These are phyloP conservation scores for Drepanosiphum platanoidis DNA, from an alignment of 2,888 invertebrate genomes.

Conservation along the genomic window DNA sequence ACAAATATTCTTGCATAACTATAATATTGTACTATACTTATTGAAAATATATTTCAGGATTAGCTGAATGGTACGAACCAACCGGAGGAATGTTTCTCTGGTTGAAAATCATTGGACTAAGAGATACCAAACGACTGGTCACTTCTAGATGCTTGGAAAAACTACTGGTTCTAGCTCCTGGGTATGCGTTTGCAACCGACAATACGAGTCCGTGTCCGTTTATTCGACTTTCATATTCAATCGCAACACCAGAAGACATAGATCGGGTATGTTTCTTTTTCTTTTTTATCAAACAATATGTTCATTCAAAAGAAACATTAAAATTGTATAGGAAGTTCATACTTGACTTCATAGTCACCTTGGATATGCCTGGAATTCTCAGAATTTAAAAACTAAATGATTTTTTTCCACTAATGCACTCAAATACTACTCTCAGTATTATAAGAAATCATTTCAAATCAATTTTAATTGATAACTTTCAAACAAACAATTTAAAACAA, in stretches of 20 bases:
- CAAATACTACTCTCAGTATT: too few relatives aligned
- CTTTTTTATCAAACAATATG: not conserved
- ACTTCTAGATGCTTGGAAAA: slow-evolving; percentile 75
- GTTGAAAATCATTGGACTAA: slow-evolving; percentile 75
- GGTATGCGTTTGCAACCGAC: slow-evolving; percentile 78
- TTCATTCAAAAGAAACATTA: too few relatives aligned
- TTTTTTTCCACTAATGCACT: too few relatives aligned
- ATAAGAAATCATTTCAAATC: too few relatives aligned
- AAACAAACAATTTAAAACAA: not conserved
- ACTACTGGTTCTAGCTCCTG: slow-evolving; percentile 78
- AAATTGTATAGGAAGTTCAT: too few relatives aligned
- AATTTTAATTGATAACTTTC: not conserved
- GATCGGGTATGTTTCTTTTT: slow-evolving; percentile 69
- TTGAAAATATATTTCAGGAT: too few relatives aligned
- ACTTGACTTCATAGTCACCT: too few relatives aligned
- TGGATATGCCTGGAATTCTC: too few relatives aligned
- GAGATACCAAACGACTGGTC: slow-evolving; percentile 80
- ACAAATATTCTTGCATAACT: too few relatives aligned
- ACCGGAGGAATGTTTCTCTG: slow-evolving; percentile 83
- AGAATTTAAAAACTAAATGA: too few relatives aligned
- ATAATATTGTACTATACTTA: too few relatives aligned
- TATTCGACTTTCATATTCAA: slow-evolving; percentile 78
- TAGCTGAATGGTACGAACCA: slow-evolving; percentile 76
- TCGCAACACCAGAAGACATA: slow-evolving; percentile 75
- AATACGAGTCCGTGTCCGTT: slow-evolving; percentile 74